Evolutionary conservation across 2,888 invertebrate genomes (phyloP), one percentile per base, ranked within the genome.

Genomic region (Ernsta delagoae): DNA sequence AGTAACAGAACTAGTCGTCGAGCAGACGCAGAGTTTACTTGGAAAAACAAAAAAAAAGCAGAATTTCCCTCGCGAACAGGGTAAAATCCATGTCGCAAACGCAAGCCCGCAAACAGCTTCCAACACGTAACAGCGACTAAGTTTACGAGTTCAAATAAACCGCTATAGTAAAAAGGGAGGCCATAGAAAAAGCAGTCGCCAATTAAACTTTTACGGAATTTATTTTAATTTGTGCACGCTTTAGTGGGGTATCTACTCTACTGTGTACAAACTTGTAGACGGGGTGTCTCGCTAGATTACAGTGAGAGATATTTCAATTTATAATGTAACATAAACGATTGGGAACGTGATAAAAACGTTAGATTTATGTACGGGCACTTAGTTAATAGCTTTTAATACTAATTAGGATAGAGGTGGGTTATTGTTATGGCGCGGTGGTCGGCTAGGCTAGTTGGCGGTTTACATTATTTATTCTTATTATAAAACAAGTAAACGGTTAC

Each of bases 351-450:
- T 76, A 75, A 72, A 68, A 62, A 57, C 70, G 72, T 73, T 74
- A 74, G 73, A 79, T 79, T 81, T 78, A 80, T 77, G 75, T 71
- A 72, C 70, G 68, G 71, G 67, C 72, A 79, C 75, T 80, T 78
- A 78, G 75, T 83, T 78, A 77, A 79, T 78, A 77, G 75, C 65
- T 69, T 72, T 70, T 64, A 70, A 73, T 73, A 75, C 77, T 79
- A 79, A 81, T 84, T 83, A 78, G 73, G 74, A 73, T 73, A 72
- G 75, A 72, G 71, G 73, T 73, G 71, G 74, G 72, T 75, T 77
- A 76, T 79, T 78, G 77, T 79, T 78, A 70, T 65, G 71, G 71
- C 73, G 74, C 73, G 74, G 72, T 74, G 74, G 74, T 74, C 56
- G 56, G 61, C 34, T 16, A n/a, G 24, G 24, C 24, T 24, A 3